Percentiles rank a stretch among this genome's conserved stretches.
Conservation (phyloP, 2,113 vertebrate genomes). For the Bubo bubo region DNA sequence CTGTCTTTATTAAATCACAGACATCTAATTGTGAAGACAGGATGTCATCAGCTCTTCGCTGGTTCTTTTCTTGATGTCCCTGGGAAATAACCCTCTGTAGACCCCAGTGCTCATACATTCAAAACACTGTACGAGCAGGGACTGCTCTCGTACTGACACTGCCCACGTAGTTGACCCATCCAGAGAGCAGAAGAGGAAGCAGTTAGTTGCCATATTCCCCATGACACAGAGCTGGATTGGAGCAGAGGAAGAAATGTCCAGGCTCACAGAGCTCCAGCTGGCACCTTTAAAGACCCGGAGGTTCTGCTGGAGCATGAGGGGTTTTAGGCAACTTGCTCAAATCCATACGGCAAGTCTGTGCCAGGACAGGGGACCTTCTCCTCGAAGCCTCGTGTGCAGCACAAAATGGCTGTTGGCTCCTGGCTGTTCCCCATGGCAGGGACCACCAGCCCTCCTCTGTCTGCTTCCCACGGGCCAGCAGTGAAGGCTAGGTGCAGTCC, state of each 20-base stretch:
- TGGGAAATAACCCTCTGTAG: not conserved
- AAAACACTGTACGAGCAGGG: not conserved
- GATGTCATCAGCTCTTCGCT: not conserved
- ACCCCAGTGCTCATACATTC: rapidly evolving
- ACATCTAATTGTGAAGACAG: not conserved
- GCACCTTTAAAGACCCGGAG: not conserved
- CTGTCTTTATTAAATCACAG: not conserved
- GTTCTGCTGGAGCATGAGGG: not conserved
- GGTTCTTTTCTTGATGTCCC: not conserved
- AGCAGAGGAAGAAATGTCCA: not conserved
- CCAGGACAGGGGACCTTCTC: not conserved
- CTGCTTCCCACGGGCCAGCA: not conserved
- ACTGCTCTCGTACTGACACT: not conserved
- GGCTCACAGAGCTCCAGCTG: not conserved
- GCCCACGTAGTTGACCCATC: rapidly evolving
- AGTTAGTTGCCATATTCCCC: not conserved
- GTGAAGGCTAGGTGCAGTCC: not conserved
- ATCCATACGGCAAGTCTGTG: not conserved
- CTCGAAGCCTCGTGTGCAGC: not conserved
- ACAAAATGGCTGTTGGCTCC: rapidly evolving
- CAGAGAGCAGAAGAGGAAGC: not conserved
- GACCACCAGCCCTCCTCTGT: not conserved
- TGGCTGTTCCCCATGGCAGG: not conserved
- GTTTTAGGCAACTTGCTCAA: not conserved
- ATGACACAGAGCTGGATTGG: not conserved